phyloP scores from a whole-genome alignment of 2,113 vertebrate genomes.

The Myrmecophaga tridactyla region DNA sequence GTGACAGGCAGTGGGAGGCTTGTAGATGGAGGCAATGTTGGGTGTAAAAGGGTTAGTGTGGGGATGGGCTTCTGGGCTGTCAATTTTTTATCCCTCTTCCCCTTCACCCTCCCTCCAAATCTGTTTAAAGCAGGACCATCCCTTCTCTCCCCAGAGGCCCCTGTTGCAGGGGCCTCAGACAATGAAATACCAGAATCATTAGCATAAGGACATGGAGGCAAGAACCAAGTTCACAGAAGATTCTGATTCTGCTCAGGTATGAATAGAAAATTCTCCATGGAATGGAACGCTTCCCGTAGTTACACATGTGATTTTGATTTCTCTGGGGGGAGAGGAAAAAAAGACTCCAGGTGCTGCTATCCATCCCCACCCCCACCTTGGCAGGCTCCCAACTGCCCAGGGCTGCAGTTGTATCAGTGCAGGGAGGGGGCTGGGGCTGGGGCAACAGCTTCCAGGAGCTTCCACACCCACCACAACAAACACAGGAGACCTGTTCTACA shows the following conservation, averaged over 20 bases:
- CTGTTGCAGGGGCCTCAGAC: neutral
- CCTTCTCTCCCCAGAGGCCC: neutral
- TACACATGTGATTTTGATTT: conserved; percentile 56
- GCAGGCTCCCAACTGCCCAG: conserved; percentile 24
- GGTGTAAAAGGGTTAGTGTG: neutral
- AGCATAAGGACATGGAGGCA: conserved; percentile 19
- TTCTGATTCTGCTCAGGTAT: neutral
- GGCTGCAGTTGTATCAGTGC: neutral
- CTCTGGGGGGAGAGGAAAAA: neutral
- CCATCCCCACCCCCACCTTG: neutral
- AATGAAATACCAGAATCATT: neutral
- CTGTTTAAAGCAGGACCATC: neutral
- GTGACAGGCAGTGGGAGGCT: neutral
- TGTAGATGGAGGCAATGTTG: neutral
- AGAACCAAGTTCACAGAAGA: conserved; percentile 31
- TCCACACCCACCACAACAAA: neutral
- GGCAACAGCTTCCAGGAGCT: neutral
- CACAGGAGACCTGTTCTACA: neutral
- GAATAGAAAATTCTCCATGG: neutral
- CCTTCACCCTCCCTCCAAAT: neutral
- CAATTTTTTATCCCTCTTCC: neutral
- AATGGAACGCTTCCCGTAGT: conserved; percentile 19
- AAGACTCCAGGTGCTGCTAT: conserved; percentile 39
- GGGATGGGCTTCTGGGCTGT: neutral
- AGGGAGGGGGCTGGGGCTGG: neutral